Conservation (phyloP, 1,140 invertebrate species). For the Drosophila parabipectinata region DNA sequence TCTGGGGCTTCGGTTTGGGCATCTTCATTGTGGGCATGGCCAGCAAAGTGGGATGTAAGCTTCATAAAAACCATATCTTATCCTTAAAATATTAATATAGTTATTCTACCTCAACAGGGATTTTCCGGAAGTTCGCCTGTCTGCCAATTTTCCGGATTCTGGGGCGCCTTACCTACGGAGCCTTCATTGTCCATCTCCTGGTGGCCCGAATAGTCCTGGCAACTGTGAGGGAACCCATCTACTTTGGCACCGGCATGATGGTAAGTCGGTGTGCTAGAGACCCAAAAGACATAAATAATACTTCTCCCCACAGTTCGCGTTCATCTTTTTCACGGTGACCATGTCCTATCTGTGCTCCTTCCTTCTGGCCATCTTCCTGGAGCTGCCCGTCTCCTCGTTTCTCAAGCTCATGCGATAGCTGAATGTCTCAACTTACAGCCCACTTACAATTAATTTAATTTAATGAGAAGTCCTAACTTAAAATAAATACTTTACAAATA, state of each 20-base stretch:
- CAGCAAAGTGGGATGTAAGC: conserved; percentile 75
- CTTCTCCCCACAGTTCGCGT: conserved; percentile 59
- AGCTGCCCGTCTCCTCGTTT: conserved; percentile 84
- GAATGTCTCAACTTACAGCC: conserved; percentile 9
- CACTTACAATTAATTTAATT: conserved; percentile 2
- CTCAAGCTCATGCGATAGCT: conserved; percentile 85
- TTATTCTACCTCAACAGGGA: conserved; percentile 46
- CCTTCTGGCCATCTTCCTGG: conserved; percentile 81
- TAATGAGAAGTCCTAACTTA: conserved; percentile 53
- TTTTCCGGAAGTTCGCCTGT: conserved; percentile 69
- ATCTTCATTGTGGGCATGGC: conserved; percentile 72
- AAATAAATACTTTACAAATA: conserved; percentile 13
- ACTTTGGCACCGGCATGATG: conserved; percentile 74
- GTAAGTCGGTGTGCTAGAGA: conserved; percentile 4
- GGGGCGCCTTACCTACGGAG: conserved; percentile 79
- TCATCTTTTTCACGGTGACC: conserved; percentile 71
- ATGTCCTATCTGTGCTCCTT: conserved; percentile 75
- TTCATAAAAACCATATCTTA: neutral
- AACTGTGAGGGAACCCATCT: conserved; percentile 75
- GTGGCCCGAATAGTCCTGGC: conserved; percentile 65
- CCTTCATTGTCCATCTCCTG: conserved; percentile 73
- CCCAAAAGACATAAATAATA: neutral
- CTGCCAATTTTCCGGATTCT: conserved; percentile 75
- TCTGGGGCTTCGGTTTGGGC: conserved; percentile 69
- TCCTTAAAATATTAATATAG: neutral